phyloP scores from a whole-genome alignment of 30 jellyfish, hydroid and myxozoan species.

The Hydractinia symbiolongicarpus region DNA sequence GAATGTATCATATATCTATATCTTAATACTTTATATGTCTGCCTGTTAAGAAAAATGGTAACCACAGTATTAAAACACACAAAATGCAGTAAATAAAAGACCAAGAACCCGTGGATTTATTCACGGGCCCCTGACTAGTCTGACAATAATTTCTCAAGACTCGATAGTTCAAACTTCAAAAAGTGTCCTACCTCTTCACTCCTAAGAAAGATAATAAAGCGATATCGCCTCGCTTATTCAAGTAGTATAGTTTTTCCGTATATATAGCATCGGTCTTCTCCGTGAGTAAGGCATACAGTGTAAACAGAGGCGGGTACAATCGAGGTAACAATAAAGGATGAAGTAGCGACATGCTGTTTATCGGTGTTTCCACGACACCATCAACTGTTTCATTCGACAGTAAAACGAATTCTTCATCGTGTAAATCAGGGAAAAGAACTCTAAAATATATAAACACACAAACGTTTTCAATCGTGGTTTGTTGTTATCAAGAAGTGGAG shows the following conservation, averaged over 20 bases:
- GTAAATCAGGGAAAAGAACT: slow-evolving; percentile 59
- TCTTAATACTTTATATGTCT: no score
- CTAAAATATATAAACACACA: slow-evolving; percentile 28
- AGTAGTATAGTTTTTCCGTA: slow-evolving; percentile 59
- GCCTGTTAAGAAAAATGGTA: not conserved
- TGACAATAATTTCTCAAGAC: not conserved
- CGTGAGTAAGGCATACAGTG: slow-evolving; percentile 74
- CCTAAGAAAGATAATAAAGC: slow-evolving; percentile 83
- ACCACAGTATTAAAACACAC: no score
- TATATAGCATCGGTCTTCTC: slow-evolving; percentile 74
- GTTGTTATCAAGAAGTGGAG: no score
- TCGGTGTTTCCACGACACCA: slow-evolving; percentile 37
- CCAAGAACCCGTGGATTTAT: no score
- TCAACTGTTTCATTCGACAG: slow-evolving; percentile 47
- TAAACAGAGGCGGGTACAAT: slow-evolving; percentile 66
- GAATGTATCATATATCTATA: not conserved
- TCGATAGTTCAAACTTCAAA: not conserved
- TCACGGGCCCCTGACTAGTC: no score
- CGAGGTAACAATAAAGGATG: slow-evolving; percentile 77
- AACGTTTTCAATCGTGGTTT: not conserved
- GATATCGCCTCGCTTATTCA: slow-evolving; percentile 70
- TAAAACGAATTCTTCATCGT: slow-evolving; percentile 74
- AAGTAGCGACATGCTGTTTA: slow-evolving; percentile 53
- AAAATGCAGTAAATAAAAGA: no score
- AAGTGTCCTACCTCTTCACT: slow-evolving; percentile 47